Base-by-base conservation (phyloP, 1,140 invertebrate genomes). In the Aradophagus sp. region DNA sequence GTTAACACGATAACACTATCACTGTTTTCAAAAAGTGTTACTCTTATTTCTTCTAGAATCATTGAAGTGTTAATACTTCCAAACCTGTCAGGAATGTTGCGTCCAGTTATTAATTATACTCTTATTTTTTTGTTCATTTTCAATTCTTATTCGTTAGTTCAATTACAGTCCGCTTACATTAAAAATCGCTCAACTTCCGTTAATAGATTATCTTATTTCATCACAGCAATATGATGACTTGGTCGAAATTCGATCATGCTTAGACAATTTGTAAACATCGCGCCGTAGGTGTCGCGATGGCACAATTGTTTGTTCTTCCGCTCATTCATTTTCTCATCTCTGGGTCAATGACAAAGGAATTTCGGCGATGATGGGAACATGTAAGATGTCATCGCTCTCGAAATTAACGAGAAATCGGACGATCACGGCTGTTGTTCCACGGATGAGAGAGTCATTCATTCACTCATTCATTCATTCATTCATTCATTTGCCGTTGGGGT, bases 341-440 rank as follows among this genome's bases (percentile, higher is more conserved):
- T 69, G 19, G 71, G 65, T 73, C 65, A 68, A 56, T 73, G 71
- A 73, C 71, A 55, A 10, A 42, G 71, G 59, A 63, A 73, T 69
- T 73, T 69, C 10, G 55, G 55, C 20, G 39, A 56, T 61, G 62
- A 72, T 52, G 62, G 27, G 62, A 62, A 56, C 69, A 62, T 65
- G 62, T 45, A 38, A 59, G 61, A 47, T 63, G 65, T 73, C 71
- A 68, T 68, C 71, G 39, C 52, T 63, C 55, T 62, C 39, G 36
- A 66, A 56, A 62, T 67, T 59, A 66, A 53, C 62, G 47, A 63
- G 58, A 59, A 63, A 56, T 32, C 52, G 47, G 67, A 67, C 44
- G 38, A 56, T 44, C 29, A 7, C 4, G 14, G 41, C 2, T 48
- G n/a, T 39, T 62, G 50, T 56, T 48, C 42, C 10, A 39, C 17